Percentiles rank a stretch among this genome's conserved stretches.
phyloP scores from a whole-genome alignment of 1,140 invertebrate species.

The Macrobrachium nipponense region DNA sequence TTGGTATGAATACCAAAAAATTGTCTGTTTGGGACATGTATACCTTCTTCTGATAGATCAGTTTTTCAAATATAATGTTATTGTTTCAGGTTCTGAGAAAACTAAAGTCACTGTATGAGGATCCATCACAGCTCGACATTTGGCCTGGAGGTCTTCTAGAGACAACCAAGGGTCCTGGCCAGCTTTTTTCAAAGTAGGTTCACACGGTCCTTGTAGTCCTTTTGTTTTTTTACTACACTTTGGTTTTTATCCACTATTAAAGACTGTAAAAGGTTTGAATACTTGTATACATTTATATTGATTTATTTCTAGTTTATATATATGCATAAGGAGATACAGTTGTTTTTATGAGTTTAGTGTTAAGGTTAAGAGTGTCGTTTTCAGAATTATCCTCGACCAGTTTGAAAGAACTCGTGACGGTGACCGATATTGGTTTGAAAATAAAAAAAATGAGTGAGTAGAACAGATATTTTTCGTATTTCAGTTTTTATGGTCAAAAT shows the following conservation, averaged over 20 bases:
- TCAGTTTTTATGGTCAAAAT: neutral
- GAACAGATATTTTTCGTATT: neutral
- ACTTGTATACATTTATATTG: neutral
- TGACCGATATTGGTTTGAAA: conserved; percentile 76
- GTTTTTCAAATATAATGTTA: neutral
- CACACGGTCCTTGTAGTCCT: too few species aligned
- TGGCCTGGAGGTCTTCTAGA: conserved; percentile 80
- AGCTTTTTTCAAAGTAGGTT: conserved; percentile 71
- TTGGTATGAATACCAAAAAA: too few species aligned
- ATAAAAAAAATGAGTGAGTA: conserved; percentile 70
- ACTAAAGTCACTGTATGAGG: conserved; percentile 70
- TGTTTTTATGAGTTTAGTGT: neutral
- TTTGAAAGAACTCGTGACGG: conserved; percentile 73
- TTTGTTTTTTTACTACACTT: too few species aligned
- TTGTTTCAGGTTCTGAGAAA: conserved; percentile 65
- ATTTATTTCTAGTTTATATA: neutral
- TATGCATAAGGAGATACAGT: neutral
- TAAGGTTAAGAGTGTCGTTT: neutral
- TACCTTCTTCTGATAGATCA: neutral
- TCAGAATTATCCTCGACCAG: conserved; percentile 72
- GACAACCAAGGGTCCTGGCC: conserved; percentile 74
- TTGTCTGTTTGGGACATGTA: too few species aligned
- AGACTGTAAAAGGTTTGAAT: neutral
- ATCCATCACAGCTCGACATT: conserved; percentile 74
- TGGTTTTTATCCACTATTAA: too few species aligned